These are phyloP conservation scores for Megastigmus dorsalis DNA, from an alignment of 2,888 invertebrate genomes.

Conservation along the genomic window DNA sequence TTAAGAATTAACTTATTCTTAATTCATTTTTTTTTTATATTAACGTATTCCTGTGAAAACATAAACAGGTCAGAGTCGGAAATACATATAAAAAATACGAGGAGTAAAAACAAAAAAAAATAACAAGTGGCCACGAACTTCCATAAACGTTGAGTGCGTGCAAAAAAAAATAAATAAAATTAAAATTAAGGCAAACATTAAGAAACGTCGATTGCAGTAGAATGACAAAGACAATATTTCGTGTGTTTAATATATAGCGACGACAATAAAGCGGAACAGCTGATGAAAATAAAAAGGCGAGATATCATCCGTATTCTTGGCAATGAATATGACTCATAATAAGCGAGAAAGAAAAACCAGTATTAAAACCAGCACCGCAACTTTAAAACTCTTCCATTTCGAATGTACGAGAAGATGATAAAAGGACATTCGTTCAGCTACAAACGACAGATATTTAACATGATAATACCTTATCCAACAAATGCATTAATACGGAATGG, in stretches of 20 bases:
- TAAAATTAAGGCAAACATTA: background rate
- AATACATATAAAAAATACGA: background rate
- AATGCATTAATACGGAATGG: no score
- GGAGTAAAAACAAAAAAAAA: background rate
- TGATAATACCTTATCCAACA: no score
- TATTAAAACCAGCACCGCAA: background rate
- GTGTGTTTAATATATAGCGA: background rate
- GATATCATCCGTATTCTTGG: constrained; percentile 16
- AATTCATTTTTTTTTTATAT: no score
- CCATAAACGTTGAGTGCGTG: background rate
- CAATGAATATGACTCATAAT: constrained; percentile 24
- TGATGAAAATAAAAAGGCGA: constrained; percentile 11
- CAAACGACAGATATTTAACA: no score
- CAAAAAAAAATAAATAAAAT: background rate
- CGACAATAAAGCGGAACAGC: constrained; percentile 6
- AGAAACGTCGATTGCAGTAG: background rate
- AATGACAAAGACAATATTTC: background rate
- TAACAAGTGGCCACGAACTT: background rate
- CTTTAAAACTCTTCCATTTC: background rate
- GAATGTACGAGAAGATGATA: background rate
- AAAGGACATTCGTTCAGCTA: background rate
- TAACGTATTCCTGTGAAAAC: background rate
- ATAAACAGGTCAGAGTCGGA: no score
- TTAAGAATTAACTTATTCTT: background rate
- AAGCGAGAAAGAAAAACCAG: constrained; percentile 31